Conservation (phyloP, 1,140 invertebrate species). For the Pogonomyrmex californicus region DNA sequence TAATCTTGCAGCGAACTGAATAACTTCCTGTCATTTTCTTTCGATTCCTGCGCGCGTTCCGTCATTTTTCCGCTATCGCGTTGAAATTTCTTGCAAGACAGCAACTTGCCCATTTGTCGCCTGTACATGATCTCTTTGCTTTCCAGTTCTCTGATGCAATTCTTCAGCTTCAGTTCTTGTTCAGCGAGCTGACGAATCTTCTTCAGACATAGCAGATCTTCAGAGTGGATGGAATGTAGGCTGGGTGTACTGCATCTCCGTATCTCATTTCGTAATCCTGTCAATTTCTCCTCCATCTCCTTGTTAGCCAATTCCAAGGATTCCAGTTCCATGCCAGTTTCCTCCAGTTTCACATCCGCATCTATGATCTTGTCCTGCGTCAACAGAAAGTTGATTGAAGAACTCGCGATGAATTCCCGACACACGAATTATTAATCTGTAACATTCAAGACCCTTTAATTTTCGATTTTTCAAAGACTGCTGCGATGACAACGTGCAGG, state of each 20-base stretch:
- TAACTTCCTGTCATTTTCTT: constrained; percentile 39
- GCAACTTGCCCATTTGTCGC: constrained; percentile 76
- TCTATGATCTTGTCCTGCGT: constrained; percentile 83
- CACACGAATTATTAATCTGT: neutral
- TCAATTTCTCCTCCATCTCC: constrained; percentile 76
- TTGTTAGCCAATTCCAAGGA: constrained; percentile 76
- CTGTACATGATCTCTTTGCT: constrained; percentile 75
- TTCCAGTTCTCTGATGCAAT: constrained; percentile 79
- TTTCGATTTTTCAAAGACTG: neutral
- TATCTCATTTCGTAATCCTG: constrained; percentile 73
- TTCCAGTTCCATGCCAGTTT: constrained; percentile 78
- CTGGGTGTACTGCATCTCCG: constrained; percentile 67
- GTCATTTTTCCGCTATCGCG: constrained; percentile 26
- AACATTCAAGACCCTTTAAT: neutral
- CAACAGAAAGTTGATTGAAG: neutral
- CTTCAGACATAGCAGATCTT: constrained; percentile 79
- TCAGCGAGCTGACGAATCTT: constrained; percentile 80
- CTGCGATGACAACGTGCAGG: neutral
- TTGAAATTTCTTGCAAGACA: constrained; percentile 63
- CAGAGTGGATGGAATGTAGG: constrained; percentile 80
- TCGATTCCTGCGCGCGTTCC: constrained; percentile 30
- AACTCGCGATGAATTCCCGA: neutral
- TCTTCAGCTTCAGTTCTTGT: constrained; percentile 79
- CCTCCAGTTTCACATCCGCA: constrained; percentile 81
- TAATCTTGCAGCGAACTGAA: constrained; percentile 36